Percentiles rank a stretch among this genome's conserved stretches.
Evolutionary conservation across 2,113 vertebrate genomes (phyloP).

Genomic region (Delphinapterus leucas): DNA sequence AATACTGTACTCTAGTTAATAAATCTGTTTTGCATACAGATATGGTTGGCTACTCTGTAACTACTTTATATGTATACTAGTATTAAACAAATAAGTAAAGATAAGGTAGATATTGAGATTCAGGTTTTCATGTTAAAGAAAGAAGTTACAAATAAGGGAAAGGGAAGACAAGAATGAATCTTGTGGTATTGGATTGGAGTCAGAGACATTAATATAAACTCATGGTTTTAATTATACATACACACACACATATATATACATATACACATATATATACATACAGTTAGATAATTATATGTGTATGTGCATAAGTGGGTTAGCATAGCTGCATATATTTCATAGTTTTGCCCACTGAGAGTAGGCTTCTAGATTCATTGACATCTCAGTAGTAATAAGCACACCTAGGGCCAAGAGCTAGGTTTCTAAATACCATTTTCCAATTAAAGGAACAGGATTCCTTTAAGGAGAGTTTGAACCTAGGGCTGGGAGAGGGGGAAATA

Average conservation of each 20-base stretch:
- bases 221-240: neutral
- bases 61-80: neutral
- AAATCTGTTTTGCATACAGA: neutral
- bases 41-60: neutral
- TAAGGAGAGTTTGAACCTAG: neutral
- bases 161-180: neutral
- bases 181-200: neutral
- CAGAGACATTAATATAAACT: neutral
- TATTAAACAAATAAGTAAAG: neutral
- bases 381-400: neutral
- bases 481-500: neutral
- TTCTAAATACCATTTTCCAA: neutral
- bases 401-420: neutral
- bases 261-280: neutral
- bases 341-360: neutral
- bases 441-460: neutral
- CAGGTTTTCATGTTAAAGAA: neutral
- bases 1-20: neutral
- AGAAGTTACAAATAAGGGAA: neutral
- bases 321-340: neutral
- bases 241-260: neutral
- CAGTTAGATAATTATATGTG: neutral
- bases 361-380: neutral
- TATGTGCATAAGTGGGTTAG: neutral
- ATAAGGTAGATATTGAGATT: neutral